Evolutionary conservation across 2,113 vertebrate species (phyloP), one percentile per base, ranked within the genome.

Genomic region (Cervus canadensis): DNA sequence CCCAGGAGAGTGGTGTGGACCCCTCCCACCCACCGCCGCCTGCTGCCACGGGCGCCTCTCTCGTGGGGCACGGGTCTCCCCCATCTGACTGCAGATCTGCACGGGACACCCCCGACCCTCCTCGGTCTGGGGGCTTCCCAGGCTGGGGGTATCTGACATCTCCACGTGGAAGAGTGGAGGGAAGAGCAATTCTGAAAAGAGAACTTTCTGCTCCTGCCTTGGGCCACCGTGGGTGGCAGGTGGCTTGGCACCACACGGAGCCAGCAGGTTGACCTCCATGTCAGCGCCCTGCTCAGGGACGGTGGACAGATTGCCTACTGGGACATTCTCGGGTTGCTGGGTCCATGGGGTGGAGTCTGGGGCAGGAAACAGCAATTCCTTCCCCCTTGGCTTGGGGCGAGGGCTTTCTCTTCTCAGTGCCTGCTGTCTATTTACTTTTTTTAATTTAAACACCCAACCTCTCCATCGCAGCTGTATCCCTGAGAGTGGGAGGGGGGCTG

Each of bases 341-440:
- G 85, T 97, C 83, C 81, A 52, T 56, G 45, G 57, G 96, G 85
- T 96, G 89, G 94, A 89, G 91, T 78, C 6, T 33, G 92, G 79
- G 89, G 95, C 48, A 26, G 14, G 90, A 84, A 67, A 67, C 79
- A 94, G 97, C 71, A n/a, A 50, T 71, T 67, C 97, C 93, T 94
- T 76, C 94, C 98, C 96, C 97, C 30, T 40, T 16, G 93, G 30
- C 85, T 64, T 95, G 96, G 97, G 95, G 89, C 25, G 94, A 97
- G 96, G 92, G 85, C 91, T 96, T 98, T 98, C 97, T 87, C 97
- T 98, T 98, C 98, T 98, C 98, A 97, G 98, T 98, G 98, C 98
- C 98, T 98, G 98, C 98, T 98, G 98, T 98, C 98, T 97, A 97
- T 96, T 97, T 97, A 89, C 98, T 98, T 98, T 76, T 71, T 97